Evolutionary conservation across 2,888 invertebrate genomes (phyloP), one percentile per base, ranked within the genome.

Genomic region (Terebella lapidaria): DNA sequence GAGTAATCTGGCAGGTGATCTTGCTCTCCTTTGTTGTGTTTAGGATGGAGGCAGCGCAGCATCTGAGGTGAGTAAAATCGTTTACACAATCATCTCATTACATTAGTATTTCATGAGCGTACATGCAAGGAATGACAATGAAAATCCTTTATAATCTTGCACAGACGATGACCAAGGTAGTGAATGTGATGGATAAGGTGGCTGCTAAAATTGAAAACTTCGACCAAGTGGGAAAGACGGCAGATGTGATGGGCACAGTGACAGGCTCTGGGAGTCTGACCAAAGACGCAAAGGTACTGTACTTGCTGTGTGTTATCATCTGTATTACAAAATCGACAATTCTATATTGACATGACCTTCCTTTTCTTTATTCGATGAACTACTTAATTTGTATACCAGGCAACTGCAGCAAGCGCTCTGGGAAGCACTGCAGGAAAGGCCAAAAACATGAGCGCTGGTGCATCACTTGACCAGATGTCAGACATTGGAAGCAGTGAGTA

Each of bases 161-260:
- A 15, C 42, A 35, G 42, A 35, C 42, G 10, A 35, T 35, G 42
- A 35, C 42, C 42, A 35, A 35, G n/a, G 42, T 35, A 15, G 42
- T 35, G 42, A 35, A 35, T n/a, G 42, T 35, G 10, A 35, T 35
- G 29, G 67, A 59, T 28, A 60, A 58, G 26, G 66, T 67, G 2
- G 52, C 69, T 3, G 67, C 65, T 4, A 62, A 64, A 10, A 29
- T 71, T 22, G 52, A 60, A 5, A 65, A 67, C 57, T 53, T 58
- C 20, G 68, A 65, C 52, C 70, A 70, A 47, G 52, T 68, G 29
- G 51, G 51, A 10, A 62, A 57, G 47, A 66, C 66, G 2, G 54
- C 67, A 4, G 58, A 45, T n/a, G 62, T 59, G 4, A 59, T 66
- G 28, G 61, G 61, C 2, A 45, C 35, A 10, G 65, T 65, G 25